These are phyloP conservation scores for Homalodisca vitripennis DNA, from an alignment of 1,140 invertebrate species.

Conservation along the genomic window DNA sequence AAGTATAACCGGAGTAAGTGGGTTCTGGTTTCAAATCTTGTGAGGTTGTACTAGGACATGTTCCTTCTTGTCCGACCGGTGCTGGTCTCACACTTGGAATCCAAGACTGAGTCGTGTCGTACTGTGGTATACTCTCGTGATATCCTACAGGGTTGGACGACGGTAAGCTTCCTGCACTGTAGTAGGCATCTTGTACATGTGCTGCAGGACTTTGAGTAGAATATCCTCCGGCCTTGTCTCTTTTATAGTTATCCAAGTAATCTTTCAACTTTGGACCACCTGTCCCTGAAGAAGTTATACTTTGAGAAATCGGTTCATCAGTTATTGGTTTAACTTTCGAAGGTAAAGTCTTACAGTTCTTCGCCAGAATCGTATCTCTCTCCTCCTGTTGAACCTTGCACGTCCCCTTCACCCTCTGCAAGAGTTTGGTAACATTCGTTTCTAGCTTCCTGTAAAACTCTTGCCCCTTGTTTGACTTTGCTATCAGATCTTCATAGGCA, in stretches of 20 bases:
- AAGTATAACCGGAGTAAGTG: neutral
- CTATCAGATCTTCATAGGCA: slow-evolving; percentile 84
- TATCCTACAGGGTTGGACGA: neutral
- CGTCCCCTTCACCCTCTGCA: slow-evolving; percentile 73
- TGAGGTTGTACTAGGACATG: slow-evolving; percentile 6
- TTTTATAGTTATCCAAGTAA: slow-evolving; percentile 66
- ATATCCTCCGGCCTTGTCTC: slow-evolving; percentile 29
- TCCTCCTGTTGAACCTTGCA: slow-evolving; percentile 90
- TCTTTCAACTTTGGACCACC: slow-evolving; percentile 77
- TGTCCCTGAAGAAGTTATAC: neutral
- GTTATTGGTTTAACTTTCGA: slow-evolving; percentile 37
- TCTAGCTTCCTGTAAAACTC: slow-evolving; percentile 94
- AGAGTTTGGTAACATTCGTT: slow-evolving; percentile 76
- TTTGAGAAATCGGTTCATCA: neutral
- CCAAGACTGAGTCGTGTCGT: slow-evolving; percentile 51
- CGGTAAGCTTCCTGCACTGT: neutral
- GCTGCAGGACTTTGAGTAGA: slow-evolving; percentile 10
- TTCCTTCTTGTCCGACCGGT: slow-evolving; percentile 62
- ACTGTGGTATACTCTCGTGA: slow-evolving; percentile 39
- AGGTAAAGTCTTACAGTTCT: slow-evolving; percentile 50
- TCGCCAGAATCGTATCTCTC: slow-evolving; percentile 70
- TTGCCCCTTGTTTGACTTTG: slow-evolving; percentile 85
- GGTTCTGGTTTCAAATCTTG: slow-evolving; percentile 29
- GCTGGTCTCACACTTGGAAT: slow-evolving; percentile 57
- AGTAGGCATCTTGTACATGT: neutral